Evolutionary conservation across 2,113 vertebrate species (phyloP), one percentile per base, ranked within the genome.

Genomic region (Petrocephalus zakoni): DNA sequence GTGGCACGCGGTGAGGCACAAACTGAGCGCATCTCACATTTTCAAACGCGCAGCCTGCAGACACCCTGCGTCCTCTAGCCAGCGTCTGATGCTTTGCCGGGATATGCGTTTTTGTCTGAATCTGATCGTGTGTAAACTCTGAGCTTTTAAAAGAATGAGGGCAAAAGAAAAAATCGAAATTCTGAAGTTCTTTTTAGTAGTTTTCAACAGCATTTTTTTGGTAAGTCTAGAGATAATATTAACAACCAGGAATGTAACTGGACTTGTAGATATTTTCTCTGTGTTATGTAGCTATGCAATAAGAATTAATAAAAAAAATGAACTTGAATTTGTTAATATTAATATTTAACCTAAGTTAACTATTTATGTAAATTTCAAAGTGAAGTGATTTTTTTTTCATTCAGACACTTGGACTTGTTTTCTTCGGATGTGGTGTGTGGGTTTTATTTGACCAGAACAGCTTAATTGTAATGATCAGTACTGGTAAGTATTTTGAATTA

Each of bases 141-240:
- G 17, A 42, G 34, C 37, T 53, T 25, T 22, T 1, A 5, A 47
- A 29, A 88, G 49, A 42, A 94, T 90, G 53, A 90, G 90, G 90
- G 89, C 4, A 87, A 90, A 87, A 88, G 8, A 51, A 47, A 92
- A 92, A 91, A 81, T 21, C 11, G 5, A 90, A 68, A 78, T 91
- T 84, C 75, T 94, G 29, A 94, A 94, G 21, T 93, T 90, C 55
- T 94, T 89, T 90, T 88, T 93, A 89, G 92, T 88, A 87, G 42
- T 95, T 52, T 90, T 94, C 85, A 95, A 89, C 87, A 86, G 34
- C 88, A 51, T 91, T 88, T 92, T 92, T 89, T 61, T 93, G 91
- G 90, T 93, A 93, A 88, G 90, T 78, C 72, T 2, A 78, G 6
- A 42, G 29, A 78, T 37, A 75, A 37, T 78, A 34, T 78, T 78